phyloP scores from a whole-genome alignment of 35 echinoderm and acorn worm genomes.

The Apostichopus parvimensis region DNA sequence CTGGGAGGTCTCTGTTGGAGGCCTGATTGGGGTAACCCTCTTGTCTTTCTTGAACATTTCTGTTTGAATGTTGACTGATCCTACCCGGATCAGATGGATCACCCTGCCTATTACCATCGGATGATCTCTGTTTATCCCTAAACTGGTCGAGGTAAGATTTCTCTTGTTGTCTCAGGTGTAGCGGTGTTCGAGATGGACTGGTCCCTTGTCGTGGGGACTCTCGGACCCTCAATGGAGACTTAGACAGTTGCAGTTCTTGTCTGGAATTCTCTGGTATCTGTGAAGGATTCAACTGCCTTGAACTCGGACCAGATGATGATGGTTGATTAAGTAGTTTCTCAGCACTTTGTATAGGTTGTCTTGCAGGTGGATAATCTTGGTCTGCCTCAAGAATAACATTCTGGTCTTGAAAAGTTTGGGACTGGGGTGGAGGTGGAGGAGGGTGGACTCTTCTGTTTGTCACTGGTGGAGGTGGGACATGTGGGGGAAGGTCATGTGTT shows the following conservation, averaged over 20 bases:
- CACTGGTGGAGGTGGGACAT: background rate
- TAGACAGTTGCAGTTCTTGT: background rate
- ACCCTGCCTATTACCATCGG: background rate
- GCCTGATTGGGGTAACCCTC: background rate
- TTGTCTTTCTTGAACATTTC: background rate
- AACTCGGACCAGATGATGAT: background rate
- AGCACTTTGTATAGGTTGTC: background rate
- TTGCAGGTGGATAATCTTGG: background rate
- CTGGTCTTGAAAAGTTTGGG: background rate
- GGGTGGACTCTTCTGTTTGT: background rate
- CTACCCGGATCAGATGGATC: background rate
- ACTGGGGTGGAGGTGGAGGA: background rate
- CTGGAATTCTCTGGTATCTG: background rate
- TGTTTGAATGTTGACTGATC: background rate
- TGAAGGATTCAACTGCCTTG: slow-evolving; percentile 1
- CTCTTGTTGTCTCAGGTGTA: slow-evolving; percentile 27
- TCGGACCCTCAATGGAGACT: slow-evolving; percentile 11
- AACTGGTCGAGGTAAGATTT: slow-evolving; percentile 47
- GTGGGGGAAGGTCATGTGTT: background rate
- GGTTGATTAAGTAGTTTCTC: background rate
- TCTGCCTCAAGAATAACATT: background rate
- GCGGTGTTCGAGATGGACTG: background rate
- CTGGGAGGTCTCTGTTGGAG: background rate
- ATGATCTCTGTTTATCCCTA: slow-evolving; percentile 33
- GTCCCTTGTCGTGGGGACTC: background rate